Evolutionary conservation across 2,113 vertebrate genomes (phyloP), one percentile per base, ranked within the genome.

Genomic region (Cyprinodon variegatus): DNA sequence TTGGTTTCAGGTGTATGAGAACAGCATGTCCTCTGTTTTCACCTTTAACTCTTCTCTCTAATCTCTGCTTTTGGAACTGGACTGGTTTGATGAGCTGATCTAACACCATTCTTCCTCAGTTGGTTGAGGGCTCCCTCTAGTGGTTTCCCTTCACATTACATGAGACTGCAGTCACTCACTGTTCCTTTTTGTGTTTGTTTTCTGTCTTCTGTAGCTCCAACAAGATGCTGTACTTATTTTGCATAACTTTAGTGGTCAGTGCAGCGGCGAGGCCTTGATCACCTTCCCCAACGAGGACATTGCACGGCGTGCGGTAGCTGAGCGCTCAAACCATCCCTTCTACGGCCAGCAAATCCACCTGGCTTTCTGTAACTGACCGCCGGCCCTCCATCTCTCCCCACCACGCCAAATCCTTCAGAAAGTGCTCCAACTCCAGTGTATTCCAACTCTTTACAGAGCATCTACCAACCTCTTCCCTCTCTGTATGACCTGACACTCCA

Each of bases 191-290:
- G 22, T 9, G 40, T 12, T 43, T 20, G 40, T 0, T 43, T 12
- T 40, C 13, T 48, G 1, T 38, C 38, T 13, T 45, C 46, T 68
- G 57, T 92, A 97, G 96, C 95, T 97, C 78, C 95, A 95, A 13
- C 89, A 95, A 83, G 96, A 97, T 50, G 94, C 95, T 39, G 85
- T 97, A 83, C 94, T 97, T 7, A 81, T 96, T 86, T 92, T 97
- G 92, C 96, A 96, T 86, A 96, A 95, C 93, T 94, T 96, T 81
- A 96, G 93, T 36, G 96, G 96, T 78, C 96, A 96, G 91, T 95
- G 95, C 91, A 96, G 96, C n/a, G 96, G 96, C 3, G 96, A 97
- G 89, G 96, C 96, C 0, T 85, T 97, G 84, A 92, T 97, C 90
- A 96, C 95, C 75, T 97, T 97, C 79, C 95, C 96, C 68, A 96